Base-by-base conservation (phyloP, 2,797 vertebrate species). In the Chaunax sp. region DNA sequence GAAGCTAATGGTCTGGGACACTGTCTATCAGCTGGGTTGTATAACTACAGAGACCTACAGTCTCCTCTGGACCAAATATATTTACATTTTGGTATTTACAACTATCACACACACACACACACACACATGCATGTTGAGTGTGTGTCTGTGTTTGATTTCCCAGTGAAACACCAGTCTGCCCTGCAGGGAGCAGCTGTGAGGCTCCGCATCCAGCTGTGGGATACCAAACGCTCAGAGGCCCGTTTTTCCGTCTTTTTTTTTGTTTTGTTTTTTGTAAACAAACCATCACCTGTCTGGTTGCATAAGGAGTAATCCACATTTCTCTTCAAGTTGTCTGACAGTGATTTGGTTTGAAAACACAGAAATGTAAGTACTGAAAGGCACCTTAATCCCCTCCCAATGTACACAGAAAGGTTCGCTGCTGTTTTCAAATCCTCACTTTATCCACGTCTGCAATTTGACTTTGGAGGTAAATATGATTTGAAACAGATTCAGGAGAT, bases 121-220 rank as follows among this genome's bases (percentile, higher is more conserved):
- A 51, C 73, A 60, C 49, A 30, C 16, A 35, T 10, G 11, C 33
- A 35, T 10, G 9, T 10, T 56, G 68, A 83, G 80, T 89, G 72
- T 41, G 57, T 28, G 65, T 18, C 76, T 60, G 33, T 71, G 57
- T 63, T 35, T 35, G 9, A 82, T 85, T 88, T 78, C 80, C 74
- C 83, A 78, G 75, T 88, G 84, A 90, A 90, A 80, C 73, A 61
- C 53, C 10, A 49, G 55, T 70, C 70, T 77, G 72, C 75, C 55
- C 57, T 75, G 74, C 72, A 55, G 53, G 54, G 69, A 77, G 59
- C 80, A 87, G 79, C 81, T 87, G 83, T 54, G 65, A 74, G 44
- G 60, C 69, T 57, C 69, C 37, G 47, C 65, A 66, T 81, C 60
- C 19, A 44, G 64, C 50, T 19, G 40, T 12, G 61, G 25, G 65